Base-by-base conservation (phyloP, 2,888 invertebrate species). In the Drosophila greeni region DNA sequence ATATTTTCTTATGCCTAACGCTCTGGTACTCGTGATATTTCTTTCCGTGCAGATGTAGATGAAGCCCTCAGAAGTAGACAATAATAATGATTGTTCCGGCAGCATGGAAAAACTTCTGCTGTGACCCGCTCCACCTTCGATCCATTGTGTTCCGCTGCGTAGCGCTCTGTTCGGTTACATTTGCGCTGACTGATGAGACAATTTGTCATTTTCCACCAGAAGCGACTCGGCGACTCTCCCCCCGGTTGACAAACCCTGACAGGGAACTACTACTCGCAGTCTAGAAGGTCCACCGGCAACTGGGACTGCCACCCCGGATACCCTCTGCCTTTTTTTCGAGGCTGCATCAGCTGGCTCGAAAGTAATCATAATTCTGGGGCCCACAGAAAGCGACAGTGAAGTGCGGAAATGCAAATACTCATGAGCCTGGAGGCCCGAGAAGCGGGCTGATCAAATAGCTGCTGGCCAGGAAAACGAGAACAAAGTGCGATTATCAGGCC, bases 121-220 rank as follows among this genome's bases (percentile, higher is more conserved):
- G 39, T 14, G 59, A 18, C 33, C 34, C 29, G 42, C 34, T 18
- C 48, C 59, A 43, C 59, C 59, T 43, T 18, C 42, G 49, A 34
- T 51, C 60, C 62, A 60, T 52, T 62, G 62, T 60, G 36, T 31
- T 59, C 16, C 26, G 26, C 23, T 16, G 48, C 33, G 47, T 40
- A 47, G 16, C 20, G 34, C 26, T 18, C 36, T 18, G 59, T n/a
- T 42, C 34, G 51, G 42, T 43, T 62, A 55, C 33, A 62, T 59
- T 42, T 52, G 52, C 55, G 51, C 64, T 71, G 83, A 82, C 77
- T 75, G 73, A 84, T 82, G 82, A 83, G 79, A 82, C 84, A 81
- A 85, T 84, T 83, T 85, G 82, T 83, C 85, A 82, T 84, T 81
- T 74, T 57, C 54, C 76, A 69, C 82, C 83, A 80, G 82, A 75